Evolutionary conservation across 2,113 vertebrate species (phyloP).

Genomic region (Trematomus loennbergii): DNA sequence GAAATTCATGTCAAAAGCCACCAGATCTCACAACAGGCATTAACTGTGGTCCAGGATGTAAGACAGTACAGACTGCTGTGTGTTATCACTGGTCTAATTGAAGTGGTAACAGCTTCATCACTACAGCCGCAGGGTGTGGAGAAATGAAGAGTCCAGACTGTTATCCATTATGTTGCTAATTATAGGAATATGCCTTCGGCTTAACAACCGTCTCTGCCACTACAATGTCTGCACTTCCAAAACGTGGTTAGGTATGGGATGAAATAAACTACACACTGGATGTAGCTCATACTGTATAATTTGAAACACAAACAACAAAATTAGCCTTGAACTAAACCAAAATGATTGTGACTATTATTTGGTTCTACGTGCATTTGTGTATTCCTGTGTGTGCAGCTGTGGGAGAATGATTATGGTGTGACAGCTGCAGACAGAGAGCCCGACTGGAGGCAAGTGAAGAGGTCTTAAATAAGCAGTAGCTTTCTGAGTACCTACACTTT

Average conservation of each 20-base stretch:
- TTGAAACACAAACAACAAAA: constrained; percentile 60
- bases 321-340: constrained; percentile 44
- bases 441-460: constrained; percentile 61
- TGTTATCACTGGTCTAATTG: constrained; percentile 63
- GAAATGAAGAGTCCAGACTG: constrained; percentile 65
- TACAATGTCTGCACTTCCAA: constrained; percentile 52
- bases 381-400: constrained; percentile 32
- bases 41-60: constrained; percentile 21
- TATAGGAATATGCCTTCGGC: constrained; percentile 74
- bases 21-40: constrained; percentile 19
- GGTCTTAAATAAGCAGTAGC: constrained; percentile 73
- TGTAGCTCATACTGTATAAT: constrained; percentile 52
- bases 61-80: constrained; percentile 28
- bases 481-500: constrained; percentile 62
- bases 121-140: constrained; percentile 50
- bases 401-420: constrained; percentile 55
- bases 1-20: constrained; percentile 4
- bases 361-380: constrained; percentile 26
- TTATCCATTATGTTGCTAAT: constrained; percentile 73
- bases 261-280: constrained; percentile 25
- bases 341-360: constrained; percentile 57
- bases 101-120: constrained; percentile 61
- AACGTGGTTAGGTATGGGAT: constrained; percentile 48
- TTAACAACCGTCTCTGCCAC: constrained; percentile 67
- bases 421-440: constrained; percentile 68